Evolutionary conservation across 2,797 vertebrate genomes (phyloP).

Genomic region (Megalops cyprinoides): DNA sequence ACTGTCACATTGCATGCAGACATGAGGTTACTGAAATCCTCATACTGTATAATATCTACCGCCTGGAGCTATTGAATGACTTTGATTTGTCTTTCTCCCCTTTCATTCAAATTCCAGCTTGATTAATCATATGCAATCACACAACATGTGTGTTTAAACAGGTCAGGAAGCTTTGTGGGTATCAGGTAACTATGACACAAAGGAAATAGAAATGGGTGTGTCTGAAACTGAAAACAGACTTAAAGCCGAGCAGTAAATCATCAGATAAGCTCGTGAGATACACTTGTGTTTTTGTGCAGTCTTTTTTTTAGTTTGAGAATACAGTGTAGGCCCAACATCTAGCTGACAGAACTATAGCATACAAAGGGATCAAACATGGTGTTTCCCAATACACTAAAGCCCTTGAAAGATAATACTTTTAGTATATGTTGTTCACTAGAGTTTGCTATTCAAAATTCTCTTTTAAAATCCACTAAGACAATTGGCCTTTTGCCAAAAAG

Average conservation of each 20-base stretch:
- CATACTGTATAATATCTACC: constrained; percentile 42
- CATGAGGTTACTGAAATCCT: constrained; percentile 51
- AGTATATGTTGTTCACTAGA: too few relatives aligned
- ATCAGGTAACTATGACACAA: constrained; percentile 46
- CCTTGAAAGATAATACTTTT: too few relatives aligned
- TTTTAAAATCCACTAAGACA: too few relatives aligned
- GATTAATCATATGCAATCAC: constrained; percentile 45
- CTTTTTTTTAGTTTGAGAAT: too few relatives aligned
- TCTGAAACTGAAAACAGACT: not conserved
- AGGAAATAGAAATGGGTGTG: constrained; percentile 8
- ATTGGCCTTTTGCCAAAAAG: too few relatives aligned
- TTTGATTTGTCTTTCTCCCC: constrained; percentile 19
- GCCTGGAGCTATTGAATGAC: constrained; percentile 47
- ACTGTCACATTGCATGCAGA: constrained; percentile 35
- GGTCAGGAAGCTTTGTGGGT: constrained; percentile 53
- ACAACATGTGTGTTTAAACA: constrained; percentile 60
- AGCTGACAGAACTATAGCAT: too few relatives aligned
- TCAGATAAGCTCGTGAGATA: not conserved
- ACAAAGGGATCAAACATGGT: too few relatives aligned
- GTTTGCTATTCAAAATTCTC: too few relatives aligned
- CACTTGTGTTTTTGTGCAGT: not conserved
- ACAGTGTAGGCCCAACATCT: too few relatives aligned
- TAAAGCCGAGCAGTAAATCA: not conserved
- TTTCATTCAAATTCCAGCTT: constrained; percentile 43
- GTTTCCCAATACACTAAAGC: too few relatives aligned